Base-by-base conservation (phyloP, 2,113 vertebrate species). In the Polyodon spathula region DNA sequence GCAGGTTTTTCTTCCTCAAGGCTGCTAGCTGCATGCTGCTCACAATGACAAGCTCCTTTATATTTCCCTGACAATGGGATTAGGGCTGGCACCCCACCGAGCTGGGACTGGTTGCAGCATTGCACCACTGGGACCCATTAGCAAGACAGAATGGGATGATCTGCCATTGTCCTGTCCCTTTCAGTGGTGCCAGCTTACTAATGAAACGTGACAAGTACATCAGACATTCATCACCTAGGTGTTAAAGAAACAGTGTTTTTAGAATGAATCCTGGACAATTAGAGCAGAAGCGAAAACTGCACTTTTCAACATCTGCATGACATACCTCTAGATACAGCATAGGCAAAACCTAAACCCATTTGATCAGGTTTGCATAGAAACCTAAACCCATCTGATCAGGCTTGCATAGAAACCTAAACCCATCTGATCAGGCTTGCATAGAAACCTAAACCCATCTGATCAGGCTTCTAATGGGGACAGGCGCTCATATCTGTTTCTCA, bases 151-250 rank as follows among this genome's bases (percentile, higher is more conserved):
- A 16, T 56, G 55, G 15, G 46, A 40, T 15, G 48, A 53, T 9
- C 10, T 43, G 42, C 38, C 11, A 51, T 51, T n/a, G 38, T 48
- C 15, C 38, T 40, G 37, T 39, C 4, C 39, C 44, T 50, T 54
- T 41, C 60, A 42, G n/a, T 42, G 27, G 15, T 2, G 54, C 8
- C 38, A 8, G 59, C 62, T 56, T 68, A 62, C 40, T 62, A 57
- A 53, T 64, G 15, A 57, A 63, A 66, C 64, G 40, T 60, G 57
- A 57, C 55, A 48, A 54, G 62, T 59, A 57, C 14, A 40, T 63
- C 60, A 66, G 60, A 67, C 60, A 68, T 67, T 65, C 60, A 10
- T 58, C 63, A 66, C 39, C 39, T 44, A 10, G 53, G 64, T 40
- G 57, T 55, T 44, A 40, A 43, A 37, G 40, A 56, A 14, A 15